Base-by-base conservation (phyloP, 2,888 invertebrate genomes). In the Acheta domesticus region DNA sequence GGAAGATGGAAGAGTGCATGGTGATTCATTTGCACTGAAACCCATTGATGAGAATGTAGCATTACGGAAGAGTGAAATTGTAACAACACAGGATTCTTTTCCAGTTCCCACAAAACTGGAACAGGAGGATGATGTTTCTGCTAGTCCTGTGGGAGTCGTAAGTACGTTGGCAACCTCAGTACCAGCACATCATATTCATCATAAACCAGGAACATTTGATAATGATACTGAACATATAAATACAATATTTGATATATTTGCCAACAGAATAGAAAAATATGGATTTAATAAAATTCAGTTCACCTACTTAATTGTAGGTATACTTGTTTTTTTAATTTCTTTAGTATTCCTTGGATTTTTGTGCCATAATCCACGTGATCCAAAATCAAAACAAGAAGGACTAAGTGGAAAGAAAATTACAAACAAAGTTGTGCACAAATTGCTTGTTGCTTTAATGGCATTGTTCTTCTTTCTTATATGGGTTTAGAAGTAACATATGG, bases 401-500 rank as follows among this genome's bases (percentile, higher is more conserved):
- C 80, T 78, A 77, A 79, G 79, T 8, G 73, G 75, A 4, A 80
- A 83, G 75, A 82, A 82, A 48, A 82, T 82, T 23, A 78, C 80
- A 20, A 79, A 79, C 19, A 78, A 76, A 36, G 81, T 83, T 11
- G 85, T 86, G 79, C 81, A 84, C 21, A 78, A 84, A 4, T 81
- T 84, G 14, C 82, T 87, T 14, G 84, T 87, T 2, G 79, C 84
- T 2, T 83, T 87, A 14, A 84, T 87, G 75, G 86, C 87, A 75
- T 49, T 86, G 49, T 87, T 88, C 81, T 86, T 86, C 80, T 85
- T 87, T 80, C 81, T 86, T 88, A 87, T 81, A 85, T 86, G 73
- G 88, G 88, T 4, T 84, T 86, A 82, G 87, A 88, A 83, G 86
- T 87, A 11, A 86, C 87, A 12, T 87, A 85, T 83, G 88, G 87